Base-by-base conservation (phyloP, 2,797 vertebrate species). In the Antennarius maculatus region DNA sequence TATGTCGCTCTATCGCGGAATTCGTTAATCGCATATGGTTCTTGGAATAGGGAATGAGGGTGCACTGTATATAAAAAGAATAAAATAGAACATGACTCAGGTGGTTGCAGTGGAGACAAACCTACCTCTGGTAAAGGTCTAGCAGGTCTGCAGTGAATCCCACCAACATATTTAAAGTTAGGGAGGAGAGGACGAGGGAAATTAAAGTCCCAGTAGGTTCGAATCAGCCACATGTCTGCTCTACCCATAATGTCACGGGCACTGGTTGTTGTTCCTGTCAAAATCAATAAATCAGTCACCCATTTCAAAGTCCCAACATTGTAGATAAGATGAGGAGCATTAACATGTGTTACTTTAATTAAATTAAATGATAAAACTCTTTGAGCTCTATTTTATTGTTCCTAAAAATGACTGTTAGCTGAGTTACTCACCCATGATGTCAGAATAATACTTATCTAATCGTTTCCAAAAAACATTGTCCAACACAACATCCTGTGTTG, bases 161-260 rank as follows among this genome's bases (percentile, higher is more conserved):
- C 97, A 76, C 97, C 96, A n/a, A 99, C 92, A 63, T 91, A 97
- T 70, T 96, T 94, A 63, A 97, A 98, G 85, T 97, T 99, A 2
- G 95, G 96, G 46, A 96, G 92, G 34, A 93, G 88, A 53, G 97
- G 96, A 9, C 93, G 92, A 52, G 96, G 95, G 83, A 94, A 98
- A 71, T 97, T 96, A 77, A 97, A 94, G 81, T 98, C 96, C 96
- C 97, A 98, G 71, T 96, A 98, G 6, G 95, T 96, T 66, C 95
- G 80, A 0, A 97, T 95, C 67, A 98, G 77, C 96, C 96, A 98
- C 50, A 98, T 93, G 62, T 98, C 97, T 52, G 94, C 95, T 82
- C 91, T 95, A 0, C 95, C 89, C 91, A 97, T 54, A n/a, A 54
- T 17, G 31, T 39, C 53, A 39, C 53, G 39, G 34, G 53, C 31